Evolutionary conservation across 2,888 invertebrate species (phyloP).

Genomic region (Lasioglossum malachurum): DNA sequence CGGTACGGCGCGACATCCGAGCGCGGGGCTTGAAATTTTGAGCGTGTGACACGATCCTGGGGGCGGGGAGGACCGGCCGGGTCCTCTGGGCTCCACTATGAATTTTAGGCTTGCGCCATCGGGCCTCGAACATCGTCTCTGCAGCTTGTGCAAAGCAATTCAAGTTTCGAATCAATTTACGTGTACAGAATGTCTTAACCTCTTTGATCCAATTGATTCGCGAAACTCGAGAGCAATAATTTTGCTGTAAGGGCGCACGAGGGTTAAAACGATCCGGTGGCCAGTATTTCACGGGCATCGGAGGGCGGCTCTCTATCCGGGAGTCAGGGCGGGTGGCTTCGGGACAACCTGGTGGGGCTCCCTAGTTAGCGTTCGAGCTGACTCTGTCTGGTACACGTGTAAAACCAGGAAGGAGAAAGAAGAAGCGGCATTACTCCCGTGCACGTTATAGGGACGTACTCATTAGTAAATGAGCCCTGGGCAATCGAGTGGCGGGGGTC

Average conservation of each 20-base stretch:
- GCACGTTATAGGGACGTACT: slow-evolving; percentile 75
- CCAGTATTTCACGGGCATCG: background rate
- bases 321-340: background rate
- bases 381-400: slow-evolving; percentile 1
- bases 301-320: background rate
- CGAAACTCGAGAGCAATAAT: background rate
- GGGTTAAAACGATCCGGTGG: background rate
- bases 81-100: background rate
- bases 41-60: slow-evolving; percentile 1
- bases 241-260: background rate
- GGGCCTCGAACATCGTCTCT: background rate
- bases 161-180: too few relatives aligned
- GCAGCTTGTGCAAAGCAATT: background rate
- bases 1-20: slow-evolving; percentile 14
- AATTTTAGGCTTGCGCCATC: slow-evolving; percentile 12
- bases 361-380: background rate
- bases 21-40: slow-evolving; percentile 8
- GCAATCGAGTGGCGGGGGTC: slow-evolving; percentile 77
- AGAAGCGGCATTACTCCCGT: slow-evolving; percentile 68
- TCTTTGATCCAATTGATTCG: background rate
- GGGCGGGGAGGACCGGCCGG: background rate
- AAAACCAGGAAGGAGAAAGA: slow-evolving; percentile 46
- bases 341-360: slow-evolving; percentile 5
- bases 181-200: background rate
- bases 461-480: slow-evolving; percentile 82